Conservation (phyloP, 2,113 vertebrate species). For the Microtus ochrogaster region DNA sequence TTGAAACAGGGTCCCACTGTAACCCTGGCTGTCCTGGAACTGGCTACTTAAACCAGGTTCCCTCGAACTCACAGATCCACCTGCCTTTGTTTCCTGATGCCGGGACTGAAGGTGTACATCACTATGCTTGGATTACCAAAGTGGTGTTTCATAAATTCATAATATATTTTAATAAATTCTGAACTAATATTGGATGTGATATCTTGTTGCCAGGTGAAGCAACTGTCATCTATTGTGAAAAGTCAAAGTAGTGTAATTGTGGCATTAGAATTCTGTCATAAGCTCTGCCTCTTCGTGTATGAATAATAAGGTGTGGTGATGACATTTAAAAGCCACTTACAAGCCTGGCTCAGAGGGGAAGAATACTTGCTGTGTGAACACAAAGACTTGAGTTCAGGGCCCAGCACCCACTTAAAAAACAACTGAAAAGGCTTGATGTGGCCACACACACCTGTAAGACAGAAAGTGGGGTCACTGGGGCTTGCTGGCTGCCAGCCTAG, state of each 20-base stretch:
- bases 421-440: too few relatives aligned
- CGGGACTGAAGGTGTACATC: neutral
- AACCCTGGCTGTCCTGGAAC: neutral
- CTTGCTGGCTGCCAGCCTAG: too few relatives aligned
- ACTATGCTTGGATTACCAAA: neutral
- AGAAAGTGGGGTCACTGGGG: neutral
- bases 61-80: neutral
- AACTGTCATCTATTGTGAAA: constrained; percentile 17
- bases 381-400: neutral
- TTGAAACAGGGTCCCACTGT: constrained; percentile 2
- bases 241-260: constrained; percentile 19
- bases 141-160: constrained; percentile 30
- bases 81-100: neutral
- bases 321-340: neutral
- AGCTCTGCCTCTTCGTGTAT: neutral
- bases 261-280: neutral
- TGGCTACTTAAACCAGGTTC: neutral
- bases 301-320: neutral
- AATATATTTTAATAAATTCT: constrained; percentile 39
- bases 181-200: constrained; percentile 9
- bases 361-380: neutral
- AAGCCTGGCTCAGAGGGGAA: neutral
- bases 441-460: neutral
- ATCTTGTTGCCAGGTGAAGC: neutral
- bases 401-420: neutral